Percentiles rank a stretch among this genome's conserved stretches.
Evolutionary conservation across 2,797 vertebrate species (phyloP).

Genomic region (Eupleurogrammus muticus): DNA sequence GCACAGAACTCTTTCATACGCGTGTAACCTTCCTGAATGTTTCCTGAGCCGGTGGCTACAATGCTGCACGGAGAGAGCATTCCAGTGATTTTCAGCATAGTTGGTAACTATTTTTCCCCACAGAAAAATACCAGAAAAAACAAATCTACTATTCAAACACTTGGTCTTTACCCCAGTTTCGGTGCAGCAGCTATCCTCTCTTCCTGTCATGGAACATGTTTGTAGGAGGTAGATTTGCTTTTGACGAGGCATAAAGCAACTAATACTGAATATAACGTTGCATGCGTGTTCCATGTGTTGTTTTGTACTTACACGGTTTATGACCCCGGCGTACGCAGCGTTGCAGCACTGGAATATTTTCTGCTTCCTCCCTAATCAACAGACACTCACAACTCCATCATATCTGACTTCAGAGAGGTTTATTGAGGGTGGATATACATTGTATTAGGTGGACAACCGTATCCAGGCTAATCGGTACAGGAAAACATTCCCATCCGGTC

Average conservation of each 20-base stretch:
- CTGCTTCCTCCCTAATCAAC: background rate
- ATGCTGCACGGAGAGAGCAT: background rate
- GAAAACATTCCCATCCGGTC: conserved; percentile 22
- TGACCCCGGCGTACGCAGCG: no score
- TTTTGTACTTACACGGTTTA: no score
- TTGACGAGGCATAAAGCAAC: background rate
- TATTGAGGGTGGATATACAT: conserved; percentile 62
- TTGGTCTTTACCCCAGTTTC: conserved; percentile 18
- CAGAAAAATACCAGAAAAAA: background rate
- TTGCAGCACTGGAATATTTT: background rate
- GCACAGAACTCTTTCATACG: background rate
- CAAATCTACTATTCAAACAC: background rate
- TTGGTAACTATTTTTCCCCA: no score
- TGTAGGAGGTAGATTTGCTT: conserved; percentile 29
- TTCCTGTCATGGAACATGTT: conserved; percentile 23
- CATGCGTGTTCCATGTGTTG: conserved; percentile 49
- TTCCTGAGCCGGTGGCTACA: background rate
- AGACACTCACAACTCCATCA: conserved; percentile 26
- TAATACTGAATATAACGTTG: conserved; percentile 22
- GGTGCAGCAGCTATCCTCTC: conserved; percentile 11
- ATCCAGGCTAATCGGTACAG: conserved; percentile 23
- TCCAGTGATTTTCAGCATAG: background rate
- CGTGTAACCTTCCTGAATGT: no score
- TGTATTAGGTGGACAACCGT: conserved; percentile 36
- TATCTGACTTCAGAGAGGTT: conserved; percentile 50